Base-by-base conservation (phyloP, 2,888 invertebrate genomes). In the Rugalucina vietnamica region DNA sequence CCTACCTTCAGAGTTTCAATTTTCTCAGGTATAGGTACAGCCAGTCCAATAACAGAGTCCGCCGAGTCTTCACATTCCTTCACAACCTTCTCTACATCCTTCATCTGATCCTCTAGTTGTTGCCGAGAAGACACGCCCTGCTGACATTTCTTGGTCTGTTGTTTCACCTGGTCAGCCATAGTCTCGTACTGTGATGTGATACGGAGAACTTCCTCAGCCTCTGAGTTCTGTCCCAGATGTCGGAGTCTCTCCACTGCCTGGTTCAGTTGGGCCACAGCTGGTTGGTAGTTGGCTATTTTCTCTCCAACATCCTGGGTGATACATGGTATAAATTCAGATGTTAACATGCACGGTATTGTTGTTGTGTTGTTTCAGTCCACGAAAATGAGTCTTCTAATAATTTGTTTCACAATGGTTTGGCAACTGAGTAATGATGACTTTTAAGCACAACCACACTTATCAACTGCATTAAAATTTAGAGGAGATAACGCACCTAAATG, bases 121-220 rank as follows among this genome's bases (percentile, higher is more conserved):
- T 99, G 98, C 21, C 98, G 96, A 14, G 98, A 94, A 1, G 97
- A 94, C 21, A 98, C 94, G 0, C 98, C 95, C 90, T 97, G 97
- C 89, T 97, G 96, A 10, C 98, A 91, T 81, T 93, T 93, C 32
- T 89, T 87, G 27, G 95, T 94, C 96, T 97, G 0, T 85, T 97
- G 97, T 95, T 98, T 98, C 82, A 98, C 97, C 2, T 97, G 96
- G 90, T 97, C 97, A 91, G 98, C 97, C 77, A 98, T 95, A 91
- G 98, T 98, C 92, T 98, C 98, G 95, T 98, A 98, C 92, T 98
- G 97, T 0, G 96, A 96, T 0, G 98, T 94, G 39, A 98, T 96
- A 73, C 96, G 97, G 94, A 97, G 97, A 32, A 98, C 95, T 89
- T 98, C 98, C 0, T 97, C 97, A 65, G 95, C 93, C 97, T 97